Base-by-base conservation (phyloP, 37 sponge, comb jelly and placozoan genomes). In the Crambe crambe region DNA sequence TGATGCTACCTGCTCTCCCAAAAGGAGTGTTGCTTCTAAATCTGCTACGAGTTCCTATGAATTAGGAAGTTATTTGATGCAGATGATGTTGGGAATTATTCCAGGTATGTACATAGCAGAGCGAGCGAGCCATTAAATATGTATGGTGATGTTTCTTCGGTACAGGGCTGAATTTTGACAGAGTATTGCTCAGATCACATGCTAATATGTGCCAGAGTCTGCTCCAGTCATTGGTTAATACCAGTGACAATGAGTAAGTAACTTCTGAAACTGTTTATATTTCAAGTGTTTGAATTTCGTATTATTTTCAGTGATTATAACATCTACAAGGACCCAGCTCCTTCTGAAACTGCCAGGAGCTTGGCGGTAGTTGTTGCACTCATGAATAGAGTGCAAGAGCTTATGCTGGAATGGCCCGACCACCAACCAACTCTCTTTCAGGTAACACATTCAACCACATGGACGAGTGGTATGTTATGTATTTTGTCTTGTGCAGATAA, bases 371-470 rank as follows among this genome's bases (percentile, higher is more conserved):
- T 95, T 0, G 20, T 25, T 5, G 32, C 26, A 26, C 25, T 92
- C 58, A 42, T 25, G 4, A 32, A 32, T 23, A 34, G 78, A 44
- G 62, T 77, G 0, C 43, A 76, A 5, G 68, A 83, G 25, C 56
- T 87, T 10, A 76, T 97, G 30, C 23, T 57, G 8, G 81, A 93
- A 41, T 97, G 95, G 95, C 97, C 97, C 23, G 95, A 97, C 0
- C 88, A 96, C 77, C 94, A 66, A 5, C 70, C 97, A 35, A 87
- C 78, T 23, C 77, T 97, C 29, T 69, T 66, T 15, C 92, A 94
- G 89, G 91, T 96, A 64, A 32, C 1, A n/a, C 62, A n/a, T n/a
- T n/a, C n/a, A n/a, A n/a, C n/a, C n/a, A n/a, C n/a, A n/a, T n/a
- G n/a, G n/a, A n/a, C n/a, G n/a, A n/a, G n/a, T n/a, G n/a, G n/a